Base-by-base conservation (phyloP, 2,113 vertebrate genomes). In the Dicaeum eximium region DNA sequence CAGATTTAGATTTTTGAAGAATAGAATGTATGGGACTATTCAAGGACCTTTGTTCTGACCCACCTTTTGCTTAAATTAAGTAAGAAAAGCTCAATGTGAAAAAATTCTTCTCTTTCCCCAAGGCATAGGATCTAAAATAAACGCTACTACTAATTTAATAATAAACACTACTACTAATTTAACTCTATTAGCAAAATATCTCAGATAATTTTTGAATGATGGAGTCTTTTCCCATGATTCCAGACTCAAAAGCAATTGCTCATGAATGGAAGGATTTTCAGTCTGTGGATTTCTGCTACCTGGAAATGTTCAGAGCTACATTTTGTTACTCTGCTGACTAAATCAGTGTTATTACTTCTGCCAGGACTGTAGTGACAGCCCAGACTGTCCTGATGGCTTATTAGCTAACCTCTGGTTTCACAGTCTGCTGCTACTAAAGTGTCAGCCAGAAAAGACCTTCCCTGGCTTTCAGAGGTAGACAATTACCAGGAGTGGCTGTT, bases 401-500 rank as follows among this genome's bases (percentile, higher is more conserved):
- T 80, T 94, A 95, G 69, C 80, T 65, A 88, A 77, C 69, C 64
- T 87, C 77, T 89, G 89, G 56, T 93, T 95, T 91, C 83, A 84
- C 40, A 91, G 53, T 53, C 73, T 93, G 7, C 73, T 79, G 83
- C 77, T 89, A 17, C 72, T 65, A 42, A 79, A 79, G 57, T 7
- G 33, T 20, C 37, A 91, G n/a, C 48, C 73, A 89, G 91, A 61
- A 22, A 44, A 81, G 65, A 48, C 61, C 89, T 79, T 57, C 42
- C 58, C 60, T 92, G 78, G 74, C 50, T 91, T 90, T 73, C 77
- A 33, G 82, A 80, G 47, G 56, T 16, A 48, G 77, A 37, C 61
- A 92, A 79, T 95, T 90, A 77, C 44, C 73, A 85, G 45, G 57
- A 85, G 62, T 72, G 45, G 61, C 56, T 95, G 48, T 13, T 85